Base-by-base conservation (phyloP, 2,888 invertebrate genomes). In the Lepidocyrtinus sp. region DNA sequence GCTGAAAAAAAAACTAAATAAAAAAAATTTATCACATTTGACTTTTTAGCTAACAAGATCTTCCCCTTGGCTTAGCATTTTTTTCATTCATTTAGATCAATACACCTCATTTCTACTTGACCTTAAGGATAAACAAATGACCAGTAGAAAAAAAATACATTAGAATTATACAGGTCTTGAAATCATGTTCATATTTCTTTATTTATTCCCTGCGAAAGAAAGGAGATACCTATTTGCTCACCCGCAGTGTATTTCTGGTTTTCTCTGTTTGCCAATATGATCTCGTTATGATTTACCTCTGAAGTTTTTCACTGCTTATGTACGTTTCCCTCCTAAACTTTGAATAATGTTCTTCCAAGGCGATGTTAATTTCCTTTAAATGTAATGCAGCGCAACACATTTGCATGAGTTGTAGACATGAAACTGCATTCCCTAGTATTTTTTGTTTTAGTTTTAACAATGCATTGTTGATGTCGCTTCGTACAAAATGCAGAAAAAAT, bases 391-490 rank as follows among this genome's bases (percentile, higher is more conserved):
- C 70, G 69, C 79, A 79, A 79, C 79, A 79, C 79, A 79, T 79
- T 79, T 79, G 79, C 79, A 79, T 79, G 79, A 79, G 74, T 79
- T 79, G 79, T 79, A 70, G 79, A 70, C 79, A 74, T 74, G 79
- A 74, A 74, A 12, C 36, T 36, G 36, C 36, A 36, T 36, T 36
- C 36, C 36, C 36, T 12, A 36, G 36, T 36, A 7, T 36, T 36
- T 36, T 36, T 36, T 36, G 36, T 36, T 36, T 36, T 36, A 12
- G 5, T 36, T 36, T 36, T 7, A 36, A 36, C 36, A 36, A 36
- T 36, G 36, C 36, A 36, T 36, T 36, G 36, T 36, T 36, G 36
- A 36, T 36, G 36, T 36, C 36, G 36, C 36, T 12, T n/a, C 5
- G 36, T 36, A 36, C 36, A 36, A 36, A 36, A 36, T 36, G 12